A percentile compares a stretch with the other conserved stretches of the same genome.
Conservation (phyloP, 2,113 vertebrate genomes). For the Cyprinodon brontotheroides region DNA sequence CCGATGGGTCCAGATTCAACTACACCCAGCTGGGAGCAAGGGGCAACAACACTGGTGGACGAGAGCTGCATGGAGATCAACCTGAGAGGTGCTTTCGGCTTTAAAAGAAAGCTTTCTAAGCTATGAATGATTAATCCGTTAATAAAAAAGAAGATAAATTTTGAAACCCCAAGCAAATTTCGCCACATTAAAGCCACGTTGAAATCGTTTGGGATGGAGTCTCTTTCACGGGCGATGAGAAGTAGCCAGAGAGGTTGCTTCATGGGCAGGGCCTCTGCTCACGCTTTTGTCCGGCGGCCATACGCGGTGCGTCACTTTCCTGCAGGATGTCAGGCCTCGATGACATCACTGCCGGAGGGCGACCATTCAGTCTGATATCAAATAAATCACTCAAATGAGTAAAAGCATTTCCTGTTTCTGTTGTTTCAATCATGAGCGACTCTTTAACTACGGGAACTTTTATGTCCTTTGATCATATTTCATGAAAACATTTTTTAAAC, state of each 20-base stretch:
- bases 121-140: too few species aligned
- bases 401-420: neutral
- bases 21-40: fast-evolving
- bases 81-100: neutral
- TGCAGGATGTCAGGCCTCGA: conserved; percentile 7
- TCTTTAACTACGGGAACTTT: too few species aligned
- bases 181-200: too few species aligned
- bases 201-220: too few species aligned
- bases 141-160: neutral
- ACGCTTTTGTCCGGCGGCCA: too few species aligned
- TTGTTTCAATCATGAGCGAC: neutral
- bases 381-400: neutral
- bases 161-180: too few species aligned
- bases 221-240: too few species aligned
- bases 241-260: fast-evolving
- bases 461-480: too few species aligned
- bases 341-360: conserved; percentile 6
- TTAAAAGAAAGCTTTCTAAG: too few species aligned
- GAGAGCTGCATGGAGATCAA: conserved; percentile 2
- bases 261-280: too few species aligned
- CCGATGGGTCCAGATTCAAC: neutral
- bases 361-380: neutral
- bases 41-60: fast-evolving
- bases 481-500: too few species aligned
- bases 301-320: conserved; percentile 17